Conservation (phyloP, 2,113 vertebrate genomes). For the Heteronetta atricapilla region DNA sequence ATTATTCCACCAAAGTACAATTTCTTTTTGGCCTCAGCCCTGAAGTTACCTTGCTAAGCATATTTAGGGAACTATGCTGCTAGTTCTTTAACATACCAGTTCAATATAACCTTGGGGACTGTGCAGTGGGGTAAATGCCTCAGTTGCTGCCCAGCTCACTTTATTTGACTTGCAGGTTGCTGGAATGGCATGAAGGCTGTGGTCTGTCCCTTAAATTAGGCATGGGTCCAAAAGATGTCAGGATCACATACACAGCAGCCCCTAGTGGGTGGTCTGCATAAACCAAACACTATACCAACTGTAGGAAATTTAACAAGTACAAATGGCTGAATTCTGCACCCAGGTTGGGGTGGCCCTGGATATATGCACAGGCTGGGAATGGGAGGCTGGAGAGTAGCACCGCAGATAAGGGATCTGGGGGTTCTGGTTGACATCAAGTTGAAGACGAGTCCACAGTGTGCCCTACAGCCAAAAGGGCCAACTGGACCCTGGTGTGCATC, state of each 20-base stretch:
- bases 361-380: too few species aligned
- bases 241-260: background rate
- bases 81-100: background rate
- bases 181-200: background rate
- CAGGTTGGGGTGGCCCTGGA: too few species aligned
- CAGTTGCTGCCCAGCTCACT: background rate
- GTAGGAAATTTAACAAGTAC: too few species aligned
- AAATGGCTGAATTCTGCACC: too few species aligned
- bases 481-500: too few species aligned
- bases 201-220: background rate
- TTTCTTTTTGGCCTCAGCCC: fast-evolving
- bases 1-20: background rate
- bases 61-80: background rate
- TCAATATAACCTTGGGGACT: background rate
- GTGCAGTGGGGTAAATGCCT: background rate
- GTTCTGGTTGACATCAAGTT: too few species aligned
- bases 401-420: too few species aligned
- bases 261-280: background rate
- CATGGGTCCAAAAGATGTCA: background rate
- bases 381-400: too few species aligned
- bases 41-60: background rate
- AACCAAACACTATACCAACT: background rate
- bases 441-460: too few species aligned
- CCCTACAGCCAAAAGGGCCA: too few species aligned
- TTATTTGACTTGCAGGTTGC: background rate